A percentile compares a stretch with the other conserved stretches of the same genome.
These are phyloP conservation scores for Leptinotarsa peninsularis DNA, from an alignment of 2,888 invertebrate genomes.

Conservation along the genomic window DNA sequence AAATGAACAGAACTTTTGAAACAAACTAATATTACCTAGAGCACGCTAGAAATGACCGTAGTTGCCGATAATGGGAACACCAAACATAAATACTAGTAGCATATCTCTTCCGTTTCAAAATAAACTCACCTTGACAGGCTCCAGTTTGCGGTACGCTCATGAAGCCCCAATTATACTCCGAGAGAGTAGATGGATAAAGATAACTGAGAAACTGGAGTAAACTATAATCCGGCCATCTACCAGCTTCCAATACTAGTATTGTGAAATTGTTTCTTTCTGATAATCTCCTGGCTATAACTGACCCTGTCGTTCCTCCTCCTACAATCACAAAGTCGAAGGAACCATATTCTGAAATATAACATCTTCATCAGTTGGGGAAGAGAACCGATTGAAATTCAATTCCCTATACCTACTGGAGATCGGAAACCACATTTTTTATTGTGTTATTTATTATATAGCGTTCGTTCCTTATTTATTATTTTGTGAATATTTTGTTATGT, in stretches of 20 bases:
- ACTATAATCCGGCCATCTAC: constrained; percentile 17
- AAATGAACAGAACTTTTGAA: background rate
- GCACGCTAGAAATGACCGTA: too few relatives aligned
- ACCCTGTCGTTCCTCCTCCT: constrained; percentile 11
- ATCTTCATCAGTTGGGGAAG: too few relatives aligned
- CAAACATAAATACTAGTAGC: too few relatives aligned
- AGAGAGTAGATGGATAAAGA: background rate
- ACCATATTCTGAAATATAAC: constrained; percentile 8
- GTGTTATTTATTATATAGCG: too few relatives aligned
- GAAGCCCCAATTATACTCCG: constrained; percentile 46
- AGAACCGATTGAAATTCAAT: too few relatives aligned
- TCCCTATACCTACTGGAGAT: too few relatives aligned
- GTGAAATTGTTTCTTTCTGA: constrained; percentile 8
- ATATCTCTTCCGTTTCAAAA: too few relatives aligned
- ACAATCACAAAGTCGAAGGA: constrained; percentile 18
- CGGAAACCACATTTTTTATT: too few relatives aligned
- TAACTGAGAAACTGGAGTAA: background rate
- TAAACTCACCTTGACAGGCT: constrained; percentile 41
- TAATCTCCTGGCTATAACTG: constrained; percentile 6
- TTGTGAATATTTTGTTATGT: too few relatives aligned
- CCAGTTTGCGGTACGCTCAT: constrained; percentile 44
- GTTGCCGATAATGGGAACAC: too few relatives aligned
- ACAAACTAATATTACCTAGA: too few relatives aligned
- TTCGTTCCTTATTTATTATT: too few relatives aligned
- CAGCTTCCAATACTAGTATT: constrained; percentile 24